Evolutionary conservation across 2,113 vertebrate species (phyloP).

Genomic region (Rostratula benghalensis): DNA sequence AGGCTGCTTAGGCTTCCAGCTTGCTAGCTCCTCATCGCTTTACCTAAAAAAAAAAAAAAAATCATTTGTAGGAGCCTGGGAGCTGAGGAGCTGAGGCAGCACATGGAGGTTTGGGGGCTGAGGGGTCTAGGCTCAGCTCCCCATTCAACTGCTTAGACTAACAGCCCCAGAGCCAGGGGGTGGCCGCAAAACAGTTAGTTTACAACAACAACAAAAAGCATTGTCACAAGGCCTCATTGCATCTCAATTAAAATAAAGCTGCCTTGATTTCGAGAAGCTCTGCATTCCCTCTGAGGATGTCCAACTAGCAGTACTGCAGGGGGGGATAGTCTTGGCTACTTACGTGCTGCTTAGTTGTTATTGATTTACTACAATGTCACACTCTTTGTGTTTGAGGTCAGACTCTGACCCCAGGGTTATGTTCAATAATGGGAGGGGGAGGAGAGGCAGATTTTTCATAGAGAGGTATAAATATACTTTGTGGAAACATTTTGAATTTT

Average conservation of each 20-base stretch:
- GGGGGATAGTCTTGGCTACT: neutral
- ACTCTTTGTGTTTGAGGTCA: conserved; percentile 7
- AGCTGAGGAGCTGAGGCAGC: neutral
- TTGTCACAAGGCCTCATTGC: neutral
- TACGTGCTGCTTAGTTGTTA: neutral
- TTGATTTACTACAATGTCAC: conserved; percentile 6
- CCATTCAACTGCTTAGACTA: neutral
- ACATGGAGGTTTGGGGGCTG: neutral
- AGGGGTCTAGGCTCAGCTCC: neutral
- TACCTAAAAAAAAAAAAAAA: neutral
- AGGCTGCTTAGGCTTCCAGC: neutral
- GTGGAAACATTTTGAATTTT: neutral
- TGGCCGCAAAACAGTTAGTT: neutral
- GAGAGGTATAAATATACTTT: neutral
- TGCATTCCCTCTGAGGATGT: neutral
- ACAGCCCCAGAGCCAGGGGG: neutral
- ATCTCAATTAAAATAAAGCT: neutral
- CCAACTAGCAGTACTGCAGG: neutral
- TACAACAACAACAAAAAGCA: neutral
- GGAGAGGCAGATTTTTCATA: neutral
- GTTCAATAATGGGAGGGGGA: neutral
- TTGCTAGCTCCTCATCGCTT: neutral
- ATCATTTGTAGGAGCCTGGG: neutral
- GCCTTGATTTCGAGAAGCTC: neutral
- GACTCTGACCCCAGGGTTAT: conserved; percentile 5